Base-by-base conservation (phyloP, 92 coral and sea anemone genomes). In the Nematostella vectensis region DNA sequence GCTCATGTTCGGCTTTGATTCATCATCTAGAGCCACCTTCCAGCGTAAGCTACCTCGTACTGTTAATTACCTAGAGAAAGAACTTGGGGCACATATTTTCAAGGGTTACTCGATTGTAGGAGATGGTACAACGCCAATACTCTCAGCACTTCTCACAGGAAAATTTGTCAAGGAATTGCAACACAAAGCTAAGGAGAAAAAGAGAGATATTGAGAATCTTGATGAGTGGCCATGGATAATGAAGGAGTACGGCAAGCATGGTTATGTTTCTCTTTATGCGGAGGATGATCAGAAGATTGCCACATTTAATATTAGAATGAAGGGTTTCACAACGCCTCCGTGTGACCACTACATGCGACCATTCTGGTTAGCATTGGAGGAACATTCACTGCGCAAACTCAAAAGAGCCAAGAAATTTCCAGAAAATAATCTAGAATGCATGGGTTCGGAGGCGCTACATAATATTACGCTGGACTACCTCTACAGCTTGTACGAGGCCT, bases 241-340 rank as follows among this genome's bases (percentile, higher is more conserved):
- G 75, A 50, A 62, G 15, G 62, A 72, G 17, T 83, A 67, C 47
- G 71, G 61, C 21, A 61, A 73, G 33, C 79, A 73, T 50, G 91
- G 91, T 17, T 83, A 83, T 64, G 78, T 68, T 13, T 64, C 91
- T 2, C 61, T 83, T 31, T 78, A 77, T 57, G 76, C 85, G 1
- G 91, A 83, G 29, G 91, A 83, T 54, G 91, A 83, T 33, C 85
- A 82, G 26, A 67, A 59, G 40, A 54, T 83, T 50, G 81, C 91
- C 21, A 69, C 74, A 18, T 83, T 83, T 40, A 72, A 71, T 40
- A 48, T 73, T 13, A 71, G 87, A 28, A 47, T 76, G 67, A 79
- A 67, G 4, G 82, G 83, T 4, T 83, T 83, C 30, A 19, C 36
- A 9, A 31, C 27, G 11, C 70, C 71, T 4, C 91, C 91, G 2